Percentiles rank a stretch among this genome's conserved stretches.
phyloP scores from a whole-genome alignment of 2,797 vertebrate species.

The Crenuchus spilurus region DNA sequence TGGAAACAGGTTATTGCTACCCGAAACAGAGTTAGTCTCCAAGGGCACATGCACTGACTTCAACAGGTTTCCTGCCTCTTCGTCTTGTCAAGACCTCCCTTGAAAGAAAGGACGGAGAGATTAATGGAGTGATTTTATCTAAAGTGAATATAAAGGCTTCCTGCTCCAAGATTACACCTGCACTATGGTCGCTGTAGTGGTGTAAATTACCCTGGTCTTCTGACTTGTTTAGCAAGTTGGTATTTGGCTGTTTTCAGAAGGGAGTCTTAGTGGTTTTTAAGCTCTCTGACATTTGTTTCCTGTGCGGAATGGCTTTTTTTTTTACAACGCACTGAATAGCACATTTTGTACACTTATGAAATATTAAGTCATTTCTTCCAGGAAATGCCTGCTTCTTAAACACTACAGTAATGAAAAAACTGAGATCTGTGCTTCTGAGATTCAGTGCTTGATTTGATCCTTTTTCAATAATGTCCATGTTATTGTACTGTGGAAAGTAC shows the following conservation, averaged over 20 bases:
- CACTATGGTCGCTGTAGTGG: slow-evolving; percentile 1
- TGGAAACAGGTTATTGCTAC: slow-evolving; percentile 57
- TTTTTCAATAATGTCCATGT: slow-evolving; percentile 10
- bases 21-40: slow-evolving; percentile 59
- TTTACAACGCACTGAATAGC: background rate
- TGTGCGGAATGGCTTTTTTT: background rate
- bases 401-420: background rate
- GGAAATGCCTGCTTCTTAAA: slow-evolving; percentile 3
- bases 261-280: background rate
- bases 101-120: slow-evolving; percentile 34
- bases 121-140: slow-evolving; percentile 51
- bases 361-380: slow-evolving; percentile 11
- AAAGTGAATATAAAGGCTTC: slow-evolving; percentile 42
- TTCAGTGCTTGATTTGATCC: background rate
- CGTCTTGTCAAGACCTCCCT: slow-evolving; percentile 38
- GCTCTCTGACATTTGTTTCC: background rate
- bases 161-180: slow-evolving; percentile 34
- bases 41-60: slow-evolving; percentile 61
- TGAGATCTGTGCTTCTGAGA: background rate
- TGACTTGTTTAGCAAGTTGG: slow-evolving; percentile 19
- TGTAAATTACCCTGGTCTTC: background rate
- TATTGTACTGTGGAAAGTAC: slow-evolving; percentile 13
- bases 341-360: slow-evolving; percentile 1
- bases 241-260: slow-evolving; percentile 22
- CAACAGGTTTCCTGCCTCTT: slow-evolving; percentile 57